phyloP scores from a whole-genome alignment of 2,888 invertebrate species.

The Pollenia labialis region DNA sequence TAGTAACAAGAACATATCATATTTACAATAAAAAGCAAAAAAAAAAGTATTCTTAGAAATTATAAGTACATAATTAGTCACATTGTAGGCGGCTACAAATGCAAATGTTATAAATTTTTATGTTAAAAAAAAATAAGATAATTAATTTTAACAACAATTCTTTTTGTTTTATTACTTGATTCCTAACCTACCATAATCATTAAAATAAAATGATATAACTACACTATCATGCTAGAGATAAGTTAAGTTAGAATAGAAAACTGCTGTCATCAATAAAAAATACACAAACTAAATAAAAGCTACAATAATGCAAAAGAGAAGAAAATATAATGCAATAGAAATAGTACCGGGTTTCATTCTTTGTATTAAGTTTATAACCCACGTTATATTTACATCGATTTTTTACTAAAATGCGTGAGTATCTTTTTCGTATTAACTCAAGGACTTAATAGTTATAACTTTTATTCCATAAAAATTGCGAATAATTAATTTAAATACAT shows the following conservation, averaged over 20 bases:
- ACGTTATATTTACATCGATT: too few relatives aligned
- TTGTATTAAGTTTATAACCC: too few relatives aligned
- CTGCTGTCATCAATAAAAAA: neutral
- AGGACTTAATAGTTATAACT: too few relatives aligned
- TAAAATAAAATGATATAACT: conserved; percentile 27
- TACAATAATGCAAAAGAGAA: too few relatives aligned
- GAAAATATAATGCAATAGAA: too few relatives aligned
- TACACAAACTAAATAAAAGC: neutral
- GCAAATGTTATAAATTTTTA: conserved; percentile 10
- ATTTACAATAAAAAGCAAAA: neutral
- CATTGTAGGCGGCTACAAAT: conserved; percentile 1
- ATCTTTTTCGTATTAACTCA: too few relatives aligned
- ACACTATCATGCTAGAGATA: conserved; percentile 20
- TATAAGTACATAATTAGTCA: conserved; percentile 14
- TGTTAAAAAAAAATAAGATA: neutral
- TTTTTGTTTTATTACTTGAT: conserved; percentile 4
- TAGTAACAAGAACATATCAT: neutral
- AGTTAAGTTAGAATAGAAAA: neutral
- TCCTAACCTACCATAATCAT: conserved; percentile 63
- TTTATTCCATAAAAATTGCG: too few relatives aligned
- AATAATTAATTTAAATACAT: too few relatives aligned
- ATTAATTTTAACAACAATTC: neutral
- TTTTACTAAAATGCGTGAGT: too few relatives aligned
- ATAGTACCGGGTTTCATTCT: too few relatives aligned
- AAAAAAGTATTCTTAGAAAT: conserved; percentile 12